A percentile compares a stretch with the other conserved stretches of the same genome.
Evolutionary conservation across 2,888 invertebrate species (phyloP).

Genomic region (Dicranocentrus wangi): DNA sequence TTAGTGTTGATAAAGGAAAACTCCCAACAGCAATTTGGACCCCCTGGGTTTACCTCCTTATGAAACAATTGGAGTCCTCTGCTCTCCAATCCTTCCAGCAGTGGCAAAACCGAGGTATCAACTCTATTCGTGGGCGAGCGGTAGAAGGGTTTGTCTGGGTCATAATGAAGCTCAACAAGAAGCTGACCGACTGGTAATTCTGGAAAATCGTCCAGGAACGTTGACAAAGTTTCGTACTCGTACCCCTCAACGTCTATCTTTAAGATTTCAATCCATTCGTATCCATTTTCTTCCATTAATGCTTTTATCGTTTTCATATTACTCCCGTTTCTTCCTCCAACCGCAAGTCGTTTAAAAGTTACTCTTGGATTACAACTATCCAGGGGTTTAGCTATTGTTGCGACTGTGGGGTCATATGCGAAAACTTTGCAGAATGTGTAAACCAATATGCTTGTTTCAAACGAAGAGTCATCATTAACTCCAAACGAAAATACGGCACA

Average conservation of each 20-base stretch:
- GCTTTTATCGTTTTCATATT: slow-evolving; percentile 7
- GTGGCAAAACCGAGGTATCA: neutral
- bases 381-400: slow-evolving; percentile 8
- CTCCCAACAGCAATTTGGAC: neutral
- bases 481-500: slow-evolving; percentile 35
- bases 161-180: slow-evolving; percentile 17
- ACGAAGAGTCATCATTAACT: neutral
- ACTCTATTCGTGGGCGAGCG: neutral
- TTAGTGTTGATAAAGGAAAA: slow-evolving; percentile 16
- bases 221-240: neutral
- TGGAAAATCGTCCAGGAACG: neutral
- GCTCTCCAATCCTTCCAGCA: neutral
- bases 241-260: slow-evolving; percentile 27
- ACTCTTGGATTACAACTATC: neutral
- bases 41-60: neutral
- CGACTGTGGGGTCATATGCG: slow-evolving; percentile 31
- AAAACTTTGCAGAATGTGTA: slow-evolving; percentile 10
- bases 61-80: slow-evolving; percentile 11
- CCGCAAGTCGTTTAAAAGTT: neutral
- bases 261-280: slow-evolving; percentile 25
- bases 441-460: slow-evolving; percentile 23
- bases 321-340: neutral
- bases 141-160: neutral
- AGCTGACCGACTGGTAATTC: slow-evolving; percentile 24
- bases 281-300: slow-evolving; percentile 13